Evolutionary conservation across 2,797 vertebrate genomes (phyloP), one percentile per base, ranked within the genome.

Genomic region (Spondyliosoma cantharus): DNA sequence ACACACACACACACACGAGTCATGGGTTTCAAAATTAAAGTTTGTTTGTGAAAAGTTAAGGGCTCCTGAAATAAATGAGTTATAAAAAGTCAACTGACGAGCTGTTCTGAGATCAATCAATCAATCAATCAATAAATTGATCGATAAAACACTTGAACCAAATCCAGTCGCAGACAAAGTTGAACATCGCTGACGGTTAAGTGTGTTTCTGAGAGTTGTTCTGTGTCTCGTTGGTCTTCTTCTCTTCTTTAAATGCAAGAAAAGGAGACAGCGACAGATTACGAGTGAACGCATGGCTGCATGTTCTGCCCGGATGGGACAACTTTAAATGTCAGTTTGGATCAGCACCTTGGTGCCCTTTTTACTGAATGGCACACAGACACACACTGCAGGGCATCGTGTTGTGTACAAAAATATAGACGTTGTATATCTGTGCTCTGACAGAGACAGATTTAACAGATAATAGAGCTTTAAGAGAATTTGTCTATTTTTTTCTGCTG

Each of bases 271-370:
- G 67, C 78, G 86, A 85, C 76, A 81, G 65, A 86, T 82, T 82
- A 74, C 53, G 68, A 86, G 27, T 69, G 67, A 85, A 88, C 1
- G 67, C 80, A 64, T 67, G 83, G 65, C 68, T 87, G 80, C 61
- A 54, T 67, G 70, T 72, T 79, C n/a, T 52, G 66, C 67, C 82
- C 15, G 3, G 29, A 78, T 74, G 67, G 32, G 74, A 61, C 74
- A 63, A 69, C 62, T 86, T 84, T 70, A 89, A 86, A 87, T 80
- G 80, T 86, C 86, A 89, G 68, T 79, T 73, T 72, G 82, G 74
- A 88, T 82, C 82, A 71, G 45, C 86, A 88, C 83, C 76, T 91
- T 82, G 61, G 45, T 58, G 70, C 37, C 52, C 27, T 86, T 83
- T 79, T 57, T 56, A 49, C 52, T 57, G 52, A 81, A 65, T 65